Percentiles rank a stretch among this genome's conserved stretches.
Evolutionary conservation across 2,888 invertebrate genomes (phyloP).

Genomic region (Noctua pronuba): DNA sequence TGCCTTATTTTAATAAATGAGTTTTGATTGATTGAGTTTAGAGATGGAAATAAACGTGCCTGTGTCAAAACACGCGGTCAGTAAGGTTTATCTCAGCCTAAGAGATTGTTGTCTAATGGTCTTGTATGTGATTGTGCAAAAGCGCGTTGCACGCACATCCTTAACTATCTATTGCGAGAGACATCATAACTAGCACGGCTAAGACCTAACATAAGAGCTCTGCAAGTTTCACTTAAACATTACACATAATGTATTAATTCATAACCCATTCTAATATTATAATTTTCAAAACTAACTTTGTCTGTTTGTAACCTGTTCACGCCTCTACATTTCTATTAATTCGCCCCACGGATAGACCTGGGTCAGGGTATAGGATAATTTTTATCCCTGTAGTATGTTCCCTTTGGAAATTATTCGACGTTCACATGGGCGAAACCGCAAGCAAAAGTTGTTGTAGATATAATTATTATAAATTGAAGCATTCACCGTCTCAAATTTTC

Average conservation of each 20-base stretch:
- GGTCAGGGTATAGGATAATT: background rate
- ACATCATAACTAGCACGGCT: background rate
- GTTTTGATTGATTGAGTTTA: background rate
- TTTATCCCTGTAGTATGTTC: background rate
- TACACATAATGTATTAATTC: background rate
- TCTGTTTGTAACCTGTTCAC: too few species aligned
- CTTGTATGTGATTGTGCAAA: background rate
- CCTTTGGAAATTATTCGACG: background rate
- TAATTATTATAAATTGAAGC: constrained; percentile 27
- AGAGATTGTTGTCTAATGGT: background rate
- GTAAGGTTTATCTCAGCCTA: background rate
- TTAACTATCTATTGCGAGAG: background rate
- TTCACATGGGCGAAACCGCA: background rate
- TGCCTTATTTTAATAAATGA: background rate
- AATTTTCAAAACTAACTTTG: too few species aligned
- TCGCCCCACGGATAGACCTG: background rate
- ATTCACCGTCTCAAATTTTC: constrained; percentile 53
- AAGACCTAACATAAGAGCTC: background rate
- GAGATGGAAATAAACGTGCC: background rate
- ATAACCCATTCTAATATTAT: too few species aligned
- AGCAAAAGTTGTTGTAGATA: background rate
- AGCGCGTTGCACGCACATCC: background rate
- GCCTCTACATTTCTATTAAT: too few species aligned
- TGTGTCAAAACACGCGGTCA: background rate
- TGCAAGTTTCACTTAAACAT: background rate